Evolutionary conservation across 2,888 invertebrate genomes (phyloP), one percentile per base, ranked within the genome.

Genomic region (Melinopterus prodromus): DNA sequence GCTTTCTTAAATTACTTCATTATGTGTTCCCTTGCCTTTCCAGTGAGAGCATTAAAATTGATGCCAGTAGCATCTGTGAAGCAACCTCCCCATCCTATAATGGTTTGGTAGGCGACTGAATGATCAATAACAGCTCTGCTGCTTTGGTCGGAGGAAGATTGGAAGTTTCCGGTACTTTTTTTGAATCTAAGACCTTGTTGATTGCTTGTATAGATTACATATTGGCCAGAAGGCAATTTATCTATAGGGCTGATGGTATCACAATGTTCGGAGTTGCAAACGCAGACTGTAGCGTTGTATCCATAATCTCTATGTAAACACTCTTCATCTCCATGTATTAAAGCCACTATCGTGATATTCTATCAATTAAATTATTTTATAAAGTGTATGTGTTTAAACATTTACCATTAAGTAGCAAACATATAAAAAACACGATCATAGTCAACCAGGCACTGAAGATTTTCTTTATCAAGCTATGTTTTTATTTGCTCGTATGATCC

Each of bases 1-100:
- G 26, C 7, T 74, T 26, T 26, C 2, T 9, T 5, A 26, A 26
- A 26, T 89, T 74, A 74, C 90, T 89, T 86, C 16, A 94, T 84
- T 6, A 95, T 86, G 69, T 89, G 86, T 2, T 91, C 86, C 86
- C 92, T 92, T 2, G 91, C 86, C 0, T 84, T 86, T 70, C 89
- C 86, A 0, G 93, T 92, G 14, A 96, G 88, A n/a, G 90, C 91
- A 6, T 90, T 89, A 85, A 96, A 93, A 87, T 96, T 96, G 15
- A 96, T 92, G 0, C 94, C 93, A 5, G 92, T 90, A 2, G 90
- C 77, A 80, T 87, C 87, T 5, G 97, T 98, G 80, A 97, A 95
- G 0, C 97, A 95, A 0, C 96, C 97, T 0, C 98, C 98, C 87
- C 96, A 98, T 0, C 97, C 98, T 81, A 93, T 87, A 16, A 98